A percentile compares a stretch with the other conserved stretches of the same genome.
phyloP scores from a whole-genome alignment of 2,888 invertebrate genomes.

The Catocala nupta region DNA sequence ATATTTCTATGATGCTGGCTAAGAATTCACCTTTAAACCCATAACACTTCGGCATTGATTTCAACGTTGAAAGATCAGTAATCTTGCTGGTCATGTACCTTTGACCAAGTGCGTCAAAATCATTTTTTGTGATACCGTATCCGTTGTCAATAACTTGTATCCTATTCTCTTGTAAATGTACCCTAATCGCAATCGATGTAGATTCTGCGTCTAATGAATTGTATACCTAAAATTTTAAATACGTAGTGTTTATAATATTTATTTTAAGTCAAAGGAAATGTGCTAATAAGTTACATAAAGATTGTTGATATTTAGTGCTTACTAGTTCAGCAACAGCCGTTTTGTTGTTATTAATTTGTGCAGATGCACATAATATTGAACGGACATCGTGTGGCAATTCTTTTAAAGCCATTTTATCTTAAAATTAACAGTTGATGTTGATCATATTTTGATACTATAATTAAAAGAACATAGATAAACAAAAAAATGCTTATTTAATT shows the following conservation, averaged over 20 bases:
- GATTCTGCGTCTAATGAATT: slow-evolving; percentile 91
- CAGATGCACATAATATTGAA: slow-evolving; percentile 85
- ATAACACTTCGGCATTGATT: slow-evolving; percentile 84
- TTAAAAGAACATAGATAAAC: neutral
- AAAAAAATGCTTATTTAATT: neutral
- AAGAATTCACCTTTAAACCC: slow-evolving; percentile 91
- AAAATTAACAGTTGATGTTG: slow-evolving; percentile 20
- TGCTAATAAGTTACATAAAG: no score
- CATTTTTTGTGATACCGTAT: slow-evolving; percentile 86
- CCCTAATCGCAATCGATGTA: slow-evolving; percentile 90
- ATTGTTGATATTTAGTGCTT: slow-evolving; percentile 29
- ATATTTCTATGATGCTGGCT: slow-evolving; percentile 88
- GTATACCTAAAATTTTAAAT: slow-evolving; percentile 81
- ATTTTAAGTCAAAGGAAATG: no score
- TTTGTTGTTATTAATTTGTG: slow-evolving; percentile 84
- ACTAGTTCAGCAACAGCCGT: slow-evolving; percentile 90
- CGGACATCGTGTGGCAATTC: slow-evolving; percentile 78
- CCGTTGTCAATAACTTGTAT: slow-evolving; percentile 94
- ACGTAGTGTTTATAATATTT: no score
- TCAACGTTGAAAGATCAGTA: slow-evolving; percentile 81
- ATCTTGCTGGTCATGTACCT: slow-evolving; percentile 90
- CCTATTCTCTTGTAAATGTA: slow-evolving; percentile 87
- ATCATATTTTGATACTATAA: slow-evolving; percentile 22
- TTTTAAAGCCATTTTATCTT: slow-evolving; percentile 62
- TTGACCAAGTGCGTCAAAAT: slow-evolving; percentile 87